Evolutionary conservation across 2,888 invertebrate species (phyloP).

Genomic region (Onchidella celtica): DNA sequence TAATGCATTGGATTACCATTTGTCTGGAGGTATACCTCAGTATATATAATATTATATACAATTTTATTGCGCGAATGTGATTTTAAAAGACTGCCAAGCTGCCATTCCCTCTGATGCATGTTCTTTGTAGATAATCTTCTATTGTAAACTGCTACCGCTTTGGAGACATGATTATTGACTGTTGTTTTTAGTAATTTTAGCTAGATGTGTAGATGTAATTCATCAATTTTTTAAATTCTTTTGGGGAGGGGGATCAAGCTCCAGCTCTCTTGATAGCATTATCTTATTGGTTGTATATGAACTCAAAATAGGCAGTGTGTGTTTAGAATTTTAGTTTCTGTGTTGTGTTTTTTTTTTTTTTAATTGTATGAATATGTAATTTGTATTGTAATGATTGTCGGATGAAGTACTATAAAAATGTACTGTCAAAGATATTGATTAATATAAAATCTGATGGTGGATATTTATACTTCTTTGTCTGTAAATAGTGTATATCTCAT

Average conservation of each 20-base stretch:
- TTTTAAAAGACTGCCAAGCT: too few relatives aligned
- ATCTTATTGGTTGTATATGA: background rate
- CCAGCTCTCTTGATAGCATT: conserved; percentile 22
- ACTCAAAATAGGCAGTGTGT: background rate
- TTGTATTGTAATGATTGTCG: conserved; percentile 9
- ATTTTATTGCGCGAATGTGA: too few relatives aligned
- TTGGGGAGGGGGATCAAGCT: too few relatives aligned
- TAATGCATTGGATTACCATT: too few relatives aligned
- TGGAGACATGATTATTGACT: background rate
- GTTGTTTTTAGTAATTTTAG: conserved; percentile 1
- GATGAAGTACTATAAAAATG: background rate
- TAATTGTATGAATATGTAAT: background rate
- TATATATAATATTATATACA: too few relatives aligned
- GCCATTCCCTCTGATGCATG: background rate
- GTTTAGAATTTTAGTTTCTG: background rate
- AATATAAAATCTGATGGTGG: conserved; percentile 18
- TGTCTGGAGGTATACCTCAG: too few relatives aligned
- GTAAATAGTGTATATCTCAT: conserved; percentile 42
- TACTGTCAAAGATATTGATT: conserved; percentile 24
- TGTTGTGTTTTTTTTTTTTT: background rate
- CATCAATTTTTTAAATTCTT: background rate
- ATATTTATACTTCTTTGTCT: conserved; percentile 40
- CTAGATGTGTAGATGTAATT: background rate
- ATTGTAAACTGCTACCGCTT: background rate
- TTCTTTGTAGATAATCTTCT: background rate